Evolutionary conservation across 2,797 vertebrate genomes (phyloP).

Genomic region (Meriones psammophilus): DNA sequence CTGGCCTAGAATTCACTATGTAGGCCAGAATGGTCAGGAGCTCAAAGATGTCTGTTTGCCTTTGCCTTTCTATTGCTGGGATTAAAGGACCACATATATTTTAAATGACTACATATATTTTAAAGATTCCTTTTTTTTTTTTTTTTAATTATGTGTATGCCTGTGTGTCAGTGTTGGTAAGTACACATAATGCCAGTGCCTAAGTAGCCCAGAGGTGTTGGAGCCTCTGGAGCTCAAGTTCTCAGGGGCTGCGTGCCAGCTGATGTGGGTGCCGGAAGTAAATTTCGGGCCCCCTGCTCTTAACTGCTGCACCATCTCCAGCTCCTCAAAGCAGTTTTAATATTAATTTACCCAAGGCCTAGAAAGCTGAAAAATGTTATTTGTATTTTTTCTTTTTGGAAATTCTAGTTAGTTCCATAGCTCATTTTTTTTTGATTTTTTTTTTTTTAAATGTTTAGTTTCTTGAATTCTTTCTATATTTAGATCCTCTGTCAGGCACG

Average conservation of each 20-base stretch:
- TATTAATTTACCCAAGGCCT: not conserved
- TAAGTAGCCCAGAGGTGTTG: not conserved
- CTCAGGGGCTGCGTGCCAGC: not conserved
- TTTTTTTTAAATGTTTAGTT: not conserved
- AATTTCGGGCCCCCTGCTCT: not conserved
- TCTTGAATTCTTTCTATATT: not conserved
- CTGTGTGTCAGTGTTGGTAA: not conserved
- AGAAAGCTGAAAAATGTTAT: not conserved
- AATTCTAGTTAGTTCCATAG: not conserved
- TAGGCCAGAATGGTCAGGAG: not conserved
- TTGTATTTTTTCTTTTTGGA: not conserved
- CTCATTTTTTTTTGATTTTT: not conserved
- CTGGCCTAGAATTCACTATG: not conserved
- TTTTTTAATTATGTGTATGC: not conserved
- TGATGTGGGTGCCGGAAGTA: not conserved
- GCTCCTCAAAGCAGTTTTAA: not conserved
- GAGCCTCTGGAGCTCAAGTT: not conserved
- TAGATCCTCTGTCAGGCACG: not conserved
- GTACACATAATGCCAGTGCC: too few species aligned
- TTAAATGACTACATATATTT: not conserved
- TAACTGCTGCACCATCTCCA: not conserved
- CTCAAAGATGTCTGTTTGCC: not conserved
- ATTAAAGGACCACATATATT: not conserved
- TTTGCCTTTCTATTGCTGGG: not conserved
- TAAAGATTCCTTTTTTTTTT: not conserved